Evolutionary conservation across 2,888 invertebrate species (phyloP).

Genomic region (Cepaea hortensis): DNA sequence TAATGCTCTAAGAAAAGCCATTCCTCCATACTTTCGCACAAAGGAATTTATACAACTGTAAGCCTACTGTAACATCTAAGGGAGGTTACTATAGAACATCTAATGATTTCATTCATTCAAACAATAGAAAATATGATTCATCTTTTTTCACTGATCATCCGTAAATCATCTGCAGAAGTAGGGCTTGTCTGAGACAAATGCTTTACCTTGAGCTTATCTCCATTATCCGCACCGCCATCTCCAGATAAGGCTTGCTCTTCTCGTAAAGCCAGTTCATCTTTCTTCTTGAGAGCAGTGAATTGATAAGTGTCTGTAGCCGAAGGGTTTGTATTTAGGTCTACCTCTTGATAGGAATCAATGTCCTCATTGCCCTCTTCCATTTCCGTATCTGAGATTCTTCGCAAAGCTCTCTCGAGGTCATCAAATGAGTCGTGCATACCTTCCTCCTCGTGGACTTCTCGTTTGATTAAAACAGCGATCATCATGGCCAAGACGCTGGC

Average conservation of each 20-base stretch:
- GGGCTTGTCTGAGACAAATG: not conserved
- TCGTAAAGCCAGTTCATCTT: not conserved
- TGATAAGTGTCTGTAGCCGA: not conserved
- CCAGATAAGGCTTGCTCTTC: no score
- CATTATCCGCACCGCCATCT: not conserved
- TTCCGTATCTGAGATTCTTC: constrained; percentile 7
- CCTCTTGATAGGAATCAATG: not conserved
- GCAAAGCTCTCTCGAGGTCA: constrained; percentile 38
- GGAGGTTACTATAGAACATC: no score
- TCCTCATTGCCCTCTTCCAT: constrained; percentile 16
- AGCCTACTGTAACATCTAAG: no score
- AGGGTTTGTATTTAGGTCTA: not conserved
- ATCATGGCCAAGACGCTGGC: constrained; percentile 34
- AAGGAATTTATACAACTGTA: no score
- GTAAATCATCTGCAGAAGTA: not conserved
- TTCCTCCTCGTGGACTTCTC: not conserved
- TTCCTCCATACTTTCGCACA: no score
- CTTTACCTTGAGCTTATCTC: not conserved
- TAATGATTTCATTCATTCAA: not conserved
- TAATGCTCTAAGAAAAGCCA: no score
- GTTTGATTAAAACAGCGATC: constrained; percentile 31
- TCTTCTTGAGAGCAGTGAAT: not conserved
- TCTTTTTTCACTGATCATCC: not conserved
- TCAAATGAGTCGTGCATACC: constrained; percentile 32
- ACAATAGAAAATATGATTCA: not conserved